These are phyloP conservation scores for Theonella swinhoei DNA, from an alignment of 37 sponge, comb jelly and placozoan genomes.

Conservation along the genomic window DNA sequence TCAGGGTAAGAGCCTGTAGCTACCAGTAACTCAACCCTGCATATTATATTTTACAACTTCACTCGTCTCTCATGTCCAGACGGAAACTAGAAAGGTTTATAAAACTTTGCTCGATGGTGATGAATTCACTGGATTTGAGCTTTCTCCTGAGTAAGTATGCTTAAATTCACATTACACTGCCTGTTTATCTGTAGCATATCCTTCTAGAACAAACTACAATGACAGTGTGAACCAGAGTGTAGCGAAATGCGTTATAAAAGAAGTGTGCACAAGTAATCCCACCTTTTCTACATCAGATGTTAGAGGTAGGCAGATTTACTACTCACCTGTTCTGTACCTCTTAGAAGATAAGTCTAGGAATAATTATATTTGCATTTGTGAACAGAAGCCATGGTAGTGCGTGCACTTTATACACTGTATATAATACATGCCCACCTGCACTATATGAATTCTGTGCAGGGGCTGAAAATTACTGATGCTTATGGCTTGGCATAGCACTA, in stretches of 20 bases:
- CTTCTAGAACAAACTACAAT: background rate
- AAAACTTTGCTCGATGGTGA: background rate
- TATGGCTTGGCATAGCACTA: too few species aligned
- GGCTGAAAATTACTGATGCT: background rate
- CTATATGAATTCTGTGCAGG: too few species aligned
- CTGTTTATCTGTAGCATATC: background rate
- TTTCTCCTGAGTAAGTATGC: background rate
- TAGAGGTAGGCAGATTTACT: too few species aligned
- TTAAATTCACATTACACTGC: background rate
- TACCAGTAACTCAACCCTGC: background rate
- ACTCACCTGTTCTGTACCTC: too few species aligned
- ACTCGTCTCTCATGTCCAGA: background rate
- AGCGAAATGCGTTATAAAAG: background rate
- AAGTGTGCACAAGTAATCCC: background rate
- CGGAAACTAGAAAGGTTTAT: background rate
- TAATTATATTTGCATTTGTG: too few species aligned
- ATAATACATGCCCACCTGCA: too few species aligned
- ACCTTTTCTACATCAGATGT: too few species aligned
- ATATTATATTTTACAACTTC: background rate
- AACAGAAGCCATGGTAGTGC: too few species aligned
- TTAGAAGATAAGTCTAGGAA: too few species aligned
- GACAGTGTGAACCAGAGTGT: background rate
- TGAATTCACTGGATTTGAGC: background rate
- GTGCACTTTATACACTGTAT: too few species aligned
- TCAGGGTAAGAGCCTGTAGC: background rate